Percentiles rank a stretch among this genome's conserved stretches.
phyloP scores from a whole-genome alignment of 2,888 invertebrate genomes.

The Cheilosia scutellata region DNA sequence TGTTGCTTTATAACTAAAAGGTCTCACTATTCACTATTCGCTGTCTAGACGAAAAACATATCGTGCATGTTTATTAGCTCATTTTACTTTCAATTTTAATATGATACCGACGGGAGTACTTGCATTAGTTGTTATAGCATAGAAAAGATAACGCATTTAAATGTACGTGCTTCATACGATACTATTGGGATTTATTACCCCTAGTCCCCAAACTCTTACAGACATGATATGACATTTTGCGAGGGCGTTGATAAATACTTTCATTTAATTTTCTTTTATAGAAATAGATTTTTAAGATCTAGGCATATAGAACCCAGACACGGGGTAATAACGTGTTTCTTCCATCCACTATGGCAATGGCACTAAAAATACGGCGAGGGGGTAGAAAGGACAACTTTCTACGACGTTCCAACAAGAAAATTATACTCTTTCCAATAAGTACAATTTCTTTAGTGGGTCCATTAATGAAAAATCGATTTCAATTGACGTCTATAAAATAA shows the following conservation, averaged over 20 bases:
- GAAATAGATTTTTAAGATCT: neutral
- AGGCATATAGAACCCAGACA: neutral
- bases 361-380: neutral
- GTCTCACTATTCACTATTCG: no score
- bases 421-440: neutral
- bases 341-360: neutral
- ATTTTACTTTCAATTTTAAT: no score
- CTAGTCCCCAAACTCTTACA: neutral
- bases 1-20: no score
- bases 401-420: neutral
- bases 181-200: neutral
- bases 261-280: neutral
- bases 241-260: neutral
- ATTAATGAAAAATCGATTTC: constrained; percentile 8
- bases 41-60: no score
- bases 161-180: neutral
- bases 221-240: neutral
- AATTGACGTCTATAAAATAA: neutral
- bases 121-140: no score
- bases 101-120: no score
- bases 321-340: constrained; percentile 4
- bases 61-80: no score
- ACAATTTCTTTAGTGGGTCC: no score
- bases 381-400: neutral
- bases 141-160: no score